Base-by-base conservation (phyloP, 2,888 invertebrate species). In the Hirtodrosophila cameraria region DNA sequence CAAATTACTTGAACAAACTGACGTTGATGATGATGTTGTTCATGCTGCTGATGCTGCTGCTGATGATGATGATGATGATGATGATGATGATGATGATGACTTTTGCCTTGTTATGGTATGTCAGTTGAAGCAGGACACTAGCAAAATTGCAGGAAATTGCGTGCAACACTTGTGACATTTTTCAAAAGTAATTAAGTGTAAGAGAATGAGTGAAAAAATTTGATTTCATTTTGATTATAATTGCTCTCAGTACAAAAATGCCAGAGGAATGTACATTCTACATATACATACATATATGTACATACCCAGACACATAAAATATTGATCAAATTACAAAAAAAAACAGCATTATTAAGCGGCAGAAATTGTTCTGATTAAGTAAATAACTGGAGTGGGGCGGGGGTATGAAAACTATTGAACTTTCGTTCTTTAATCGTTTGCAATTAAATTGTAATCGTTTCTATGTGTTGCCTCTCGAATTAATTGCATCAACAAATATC, bases 141-240 rank as follows among this genome's bases (percentile, higher is more conserved):
- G 7, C n/a, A 13, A 13, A 28, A 41, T 41, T 27, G 13, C 55
- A 27, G 55, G 33, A 63, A 69, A 61, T 65, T 35, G 43, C 55
- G 25, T 38, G 53, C 58, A 59, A 46, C 61, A 61, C 65, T 71
- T 82, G 63, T 49, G 39, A 12, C 53, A 70, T 25, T 75, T 78
- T 59, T n/a, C 35, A 18, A 18, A 39, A 62, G 73, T 76, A 67
- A 76, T 80, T 72, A 83, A 76, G 71, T 65, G 31, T 41, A 3
- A 15, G 8, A 15, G 33, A 43, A n/a, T 30, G 12, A 41, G 33
- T 8, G 12, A 31, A 45, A 53, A 55, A 52, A 54, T 36, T n/a
- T 59, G 52, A 72, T 66, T 58, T 30, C 15, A 74, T 20, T 61
- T 68, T 41, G 49, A 64, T 61, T 54, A 45, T 55, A 57, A 68